phyloP scores from a whole-genome alignment of 2,797 vertebrate species.

The Sorex maritimensis region DNA sequence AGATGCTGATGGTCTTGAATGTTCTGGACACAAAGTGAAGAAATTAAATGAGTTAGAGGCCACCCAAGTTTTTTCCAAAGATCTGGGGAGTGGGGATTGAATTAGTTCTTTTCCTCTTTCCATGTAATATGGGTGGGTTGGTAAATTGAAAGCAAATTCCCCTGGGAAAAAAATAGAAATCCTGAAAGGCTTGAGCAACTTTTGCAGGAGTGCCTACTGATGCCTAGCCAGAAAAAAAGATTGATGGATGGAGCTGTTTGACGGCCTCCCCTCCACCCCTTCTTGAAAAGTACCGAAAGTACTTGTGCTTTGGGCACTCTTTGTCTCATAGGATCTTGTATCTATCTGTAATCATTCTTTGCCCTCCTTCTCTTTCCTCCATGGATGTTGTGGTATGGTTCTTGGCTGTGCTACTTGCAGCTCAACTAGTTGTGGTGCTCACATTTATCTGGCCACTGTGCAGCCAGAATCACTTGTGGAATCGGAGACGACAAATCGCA shows the following conservation, averaged over 20 bases:
- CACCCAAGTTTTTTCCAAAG: not conserved
- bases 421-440: too few species aligned
- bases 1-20: not conserved
- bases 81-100: not conserved
- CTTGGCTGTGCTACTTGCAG: too few species aligned
- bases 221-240: not conserved
- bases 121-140: not conserved
- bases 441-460: too few species aligned
- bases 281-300: not conserved
- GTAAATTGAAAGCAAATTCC: not conserved
- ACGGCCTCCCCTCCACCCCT: not conserved
- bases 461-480: too few species aligned
- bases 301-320: not conserved
- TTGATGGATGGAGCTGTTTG: not conserved
- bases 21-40: not conserved
- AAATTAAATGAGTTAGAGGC: not conserved
- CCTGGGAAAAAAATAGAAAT: not conserved
- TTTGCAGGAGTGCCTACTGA: not conserved
- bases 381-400: too few species aligned
- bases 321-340: not conserved
- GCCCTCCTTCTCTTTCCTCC: not conserved
- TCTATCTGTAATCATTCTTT: not conserved
- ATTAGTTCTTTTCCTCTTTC: slow-evolving; percentile 12
- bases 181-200: not conserved
- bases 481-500: too few species aligned